phyloP scores from a whole-genome alignment of 2,888 invertebrate species.

The Leptura quadrifasciata region DNA sequence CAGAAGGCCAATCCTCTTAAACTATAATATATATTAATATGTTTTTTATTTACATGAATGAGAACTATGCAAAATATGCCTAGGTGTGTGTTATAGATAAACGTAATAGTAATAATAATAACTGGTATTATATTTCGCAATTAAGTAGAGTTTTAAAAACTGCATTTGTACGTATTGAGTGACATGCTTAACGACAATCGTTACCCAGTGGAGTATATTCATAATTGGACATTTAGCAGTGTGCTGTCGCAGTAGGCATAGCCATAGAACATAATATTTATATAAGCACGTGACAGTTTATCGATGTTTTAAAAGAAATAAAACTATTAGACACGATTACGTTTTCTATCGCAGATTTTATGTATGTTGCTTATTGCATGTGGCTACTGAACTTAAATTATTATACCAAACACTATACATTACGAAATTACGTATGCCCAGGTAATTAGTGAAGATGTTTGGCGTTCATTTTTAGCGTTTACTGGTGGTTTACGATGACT shows the following conservation, averaged over 20 bases:
- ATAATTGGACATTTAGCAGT: neutral
- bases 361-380: neutral
- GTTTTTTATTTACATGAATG: neutral
- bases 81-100: slow-evolving; percentile 17
- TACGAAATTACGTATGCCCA: neutral
- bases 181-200: neutral
- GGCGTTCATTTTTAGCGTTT: no score
- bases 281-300: neutral
- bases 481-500: no score
- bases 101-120: slow-evolving; percentile 18
- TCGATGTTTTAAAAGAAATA: neutral
- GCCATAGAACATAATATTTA: neutral
- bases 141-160: slow-evolving; percentile 5
- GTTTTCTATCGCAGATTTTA: neutral
- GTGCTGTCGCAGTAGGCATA: neutral
- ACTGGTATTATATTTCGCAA: slow-evolving; percentile 13
- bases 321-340: neutral
- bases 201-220: neutral
- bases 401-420: neutral
- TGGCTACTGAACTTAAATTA: neutral
- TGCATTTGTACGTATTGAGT: neutral
- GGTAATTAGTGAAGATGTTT: no score
- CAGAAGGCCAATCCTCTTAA: slow-evolving; percentile 23
- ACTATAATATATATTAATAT: slow-evolving; percentile 12
- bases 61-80: slow-evolving; percentile 9